Evolutionary conservation across 2,113 vertebrate genomes (phyloP).

Genomic region (Neotragus pygmaeus): DNA sequence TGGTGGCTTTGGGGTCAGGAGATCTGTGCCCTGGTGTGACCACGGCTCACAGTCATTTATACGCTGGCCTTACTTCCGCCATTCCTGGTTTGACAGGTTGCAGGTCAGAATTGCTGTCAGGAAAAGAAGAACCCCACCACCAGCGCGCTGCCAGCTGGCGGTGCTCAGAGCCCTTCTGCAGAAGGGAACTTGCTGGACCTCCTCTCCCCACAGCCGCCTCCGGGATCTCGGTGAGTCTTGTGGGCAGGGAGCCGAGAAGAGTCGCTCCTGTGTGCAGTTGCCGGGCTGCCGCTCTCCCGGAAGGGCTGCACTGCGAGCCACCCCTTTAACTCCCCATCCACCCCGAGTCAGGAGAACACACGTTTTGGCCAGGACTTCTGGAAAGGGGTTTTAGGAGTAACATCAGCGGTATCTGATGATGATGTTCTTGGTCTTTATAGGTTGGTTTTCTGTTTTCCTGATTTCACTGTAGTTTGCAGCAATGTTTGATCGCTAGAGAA

Average conservation of each 20-base stretch:
- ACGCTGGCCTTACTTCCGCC: background rate
- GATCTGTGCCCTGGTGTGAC: background rate
- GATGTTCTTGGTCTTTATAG: background rate
- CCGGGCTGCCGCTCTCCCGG: background rate
- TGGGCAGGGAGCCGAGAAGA: background rate
- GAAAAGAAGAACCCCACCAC: background rate
- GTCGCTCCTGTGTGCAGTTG: background rate
- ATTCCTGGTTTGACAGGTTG: conserved; percentile 59
- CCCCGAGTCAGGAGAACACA: background rate
- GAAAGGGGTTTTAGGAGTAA: background rate
- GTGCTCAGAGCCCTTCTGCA: background rate
- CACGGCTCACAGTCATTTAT: fast-evolving
- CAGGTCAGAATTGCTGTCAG: conserved; percentile 37
- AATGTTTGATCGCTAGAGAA: background rate
- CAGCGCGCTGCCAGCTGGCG: background rate
- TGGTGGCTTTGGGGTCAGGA: background rate
- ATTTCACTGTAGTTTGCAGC: background rate
- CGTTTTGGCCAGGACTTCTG: background rate
- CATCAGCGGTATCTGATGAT: background rate
- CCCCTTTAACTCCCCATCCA: background rate
- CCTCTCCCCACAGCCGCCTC: conserved; percentile 15
- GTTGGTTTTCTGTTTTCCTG: background rate
- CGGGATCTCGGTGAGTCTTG: conserved; percentile 69
- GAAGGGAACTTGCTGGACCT: conserved; percentile 43
- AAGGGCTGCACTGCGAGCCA: background rate